A percentile compares a stretch with the other conserved stretches of the same genome.
phyloP scores from a whole-genome alignment of 1,140 invertebrate genomes.

The Microplitis demolitor region DNA sequence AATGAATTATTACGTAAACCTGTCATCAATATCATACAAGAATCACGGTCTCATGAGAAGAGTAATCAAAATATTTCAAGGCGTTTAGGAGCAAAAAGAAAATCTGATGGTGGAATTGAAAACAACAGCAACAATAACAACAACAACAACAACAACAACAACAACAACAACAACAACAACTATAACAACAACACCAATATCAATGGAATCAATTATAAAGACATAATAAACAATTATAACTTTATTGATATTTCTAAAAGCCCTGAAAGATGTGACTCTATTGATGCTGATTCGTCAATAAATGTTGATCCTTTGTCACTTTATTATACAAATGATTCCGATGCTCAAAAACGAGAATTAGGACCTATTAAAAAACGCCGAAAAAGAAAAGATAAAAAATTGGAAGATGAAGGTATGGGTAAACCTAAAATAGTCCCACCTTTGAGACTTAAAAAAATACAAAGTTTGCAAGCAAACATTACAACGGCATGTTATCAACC shows the following conservation, averaged over 20 bases:
- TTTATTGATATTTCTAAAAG: conserved; percentile 27
- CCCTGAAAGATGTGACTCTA: conserved; percentile 19
- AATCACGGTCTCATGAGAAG: neutral
- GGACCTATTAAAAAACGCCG: neutral
- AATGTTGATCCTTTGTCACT: neutral
- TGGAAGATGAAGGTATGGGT: neutral
- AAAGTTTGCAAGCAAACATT: conserved; percentile 17
- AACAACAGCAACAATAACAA: neutral
- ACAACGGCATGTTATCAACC: neutral
- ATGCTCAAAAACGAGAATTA: neutral
- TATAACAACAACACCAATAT: neutral
- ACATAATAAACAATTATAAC: neutral
- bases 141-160: neutral
- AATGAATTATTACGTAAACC: neutral
- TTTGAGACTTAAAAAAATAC: conserved; percentile 44
- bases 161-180: neutral
- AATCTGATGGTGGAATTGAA: neutral
- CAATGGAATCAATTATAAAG: neutral
- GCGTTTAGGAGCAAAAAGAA: conserved; percentile 10
- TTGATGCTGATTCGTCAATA: neutral
- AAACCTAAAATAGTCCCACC: conserved; percentile 42
- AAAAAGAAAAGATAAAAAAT: conserved; percentile 14
- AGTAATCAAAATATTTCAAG: conserved; percentile 3
- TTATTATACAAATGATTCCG: neutral
- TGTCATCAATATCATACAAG: conserved; percentile 9